Base-by-base conservation (phyloP, 1,140 invertebrate species). In the Rhagoletis pomonella region DNA sequence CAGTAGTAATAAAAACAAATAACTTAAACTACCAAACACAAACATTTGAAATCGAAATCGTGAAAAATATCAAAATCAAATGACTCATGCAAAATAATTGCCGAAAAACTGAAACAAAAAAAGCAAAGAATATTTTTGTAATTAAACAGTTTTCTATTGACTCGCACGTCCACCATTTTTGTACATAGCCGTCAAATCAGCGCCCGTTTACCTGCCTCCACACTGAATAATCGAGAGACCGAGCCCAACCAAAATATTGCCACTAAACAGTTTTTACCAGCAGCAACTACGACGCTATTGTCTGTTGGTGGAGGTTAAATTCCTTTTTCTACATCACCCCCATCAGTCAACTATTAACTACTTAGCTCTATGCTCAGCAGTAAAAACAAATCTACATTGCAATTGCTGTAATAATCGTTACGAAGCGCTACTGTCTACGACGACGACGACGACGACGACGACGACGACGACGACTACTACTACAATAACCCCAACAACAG, bases 361-460 rank as follows among this genome's bases (percentile, higher is more conserved):
- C 47, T 47, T n/a, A 55, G 29, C 47, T 81, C 69, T 62, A 73
- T 73, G 42, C 69, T 50, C 5, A 44, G 69, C 12, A 62, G 60
- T 14, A 62, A 62, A 62, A 62, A 17, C n/a, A 62, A 62, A 62
- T 73, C 17, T 50, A 73, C 69, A 47, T 73, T 73, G 69, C 17
- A 73, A 73, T 50, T 42, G 44, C 73, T 81, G 47, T 81, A 81
- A 81, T 81, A 81, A 81, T 29, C 73, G 47, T 81, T 81, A 50
- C 73, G 73, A 81, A 81, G 73, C 73, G 47, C 50, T 81, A 81
- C 47, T 81, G 47, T 50, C 50, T 81, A 55, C 73, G 47, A 81
- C 47, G 73, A 29, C 29, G 64, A 67, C 64, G 64, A 67, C 64
- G 10, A 39, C n/a, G 29, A 65, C 64, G 19, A 4, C 64, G 6